Percentiles rank a stretch among this genome's conserved stretches.
Evolutionary conservation across 2,113 vertebrate species (phyloP).

Genomic region (Peromyscus polionotus): DNA sequence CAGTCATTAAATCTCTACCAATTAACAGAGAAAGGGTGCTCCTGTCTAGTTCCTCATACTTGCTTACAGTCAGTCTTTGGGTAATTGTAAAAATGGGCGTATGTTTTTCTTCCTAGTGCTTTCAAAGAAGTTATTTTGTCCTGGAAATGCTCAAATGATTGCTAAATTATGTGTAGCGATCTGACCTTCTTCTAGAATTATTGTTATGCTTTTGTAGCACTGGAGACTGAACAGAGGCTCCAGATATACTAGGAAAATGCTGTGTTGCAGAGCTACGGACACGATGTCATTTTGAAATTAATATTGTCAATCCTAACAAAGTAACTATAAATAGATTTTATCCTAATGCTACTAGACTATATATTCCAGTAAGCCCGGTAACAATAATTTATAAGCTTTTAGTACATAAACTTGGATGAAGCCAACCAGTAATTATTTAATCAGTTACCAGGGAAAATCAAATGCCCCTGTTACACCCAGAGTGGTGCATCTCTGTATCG

Average conservation of each 20-base stretch:
- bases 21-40: background rate
- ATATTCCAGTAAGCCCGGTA: background rate
- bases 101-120: background rate
- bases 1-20: background rate
- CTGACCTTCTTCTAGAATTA: constrained; percentile 10
- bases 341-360: background rate
- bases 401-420: constrained; percentile 32
- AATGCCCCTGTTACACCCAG: background rate
- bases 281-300: background rate
- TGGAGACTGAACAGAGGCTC: background rate
- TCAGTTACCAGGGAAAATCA: constrained; percentile 28
- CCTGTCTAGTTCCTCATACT: background rate
- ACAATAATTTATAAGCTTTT: constrained; percentile 32
- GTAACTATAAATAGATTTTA: background rate
- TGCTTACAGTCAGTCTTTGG: background rate
- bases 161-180: background rate
- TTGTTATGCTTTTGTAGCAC: background rate
- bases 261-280: background rate
- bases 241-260: background rate
- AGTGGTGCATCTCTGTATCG: background rate
- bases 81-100: background rate
- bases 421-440: constrained; percentile 53
- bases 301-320: constrained; percentile 22
- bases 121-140: constrained; percentile 28
- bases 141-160: background rate